Evolutionary conservation across 2,888 invertebrate species (phyloP).

Genomic region (Palloptera scutellata): DNA sequence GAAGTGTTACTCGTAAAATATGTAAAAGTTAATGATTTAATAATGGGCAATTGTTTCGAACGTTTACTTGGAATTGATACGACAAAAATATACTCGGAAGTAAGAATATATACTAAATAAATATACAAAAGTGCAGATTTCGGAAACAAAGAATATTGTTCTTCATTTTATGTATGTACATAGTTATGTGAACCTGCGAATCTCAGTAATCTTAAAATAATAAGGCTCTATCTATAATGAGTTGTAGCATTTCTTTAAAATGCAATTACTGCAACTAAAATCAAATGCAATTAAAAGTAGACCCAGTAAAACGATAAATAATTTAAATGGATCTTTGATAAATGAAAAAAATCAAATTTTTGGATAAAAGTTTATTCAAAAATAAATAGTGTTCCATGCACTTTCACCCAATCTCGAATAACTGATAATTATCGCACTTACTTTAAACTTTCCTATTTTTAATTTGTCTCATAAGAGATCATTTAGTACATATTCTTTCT

Average conservation of each 20-base stretch:
- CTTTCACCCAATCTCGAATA: no score
- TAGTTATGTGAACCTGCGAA: no score
- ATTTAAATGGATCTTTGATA: not conserved
- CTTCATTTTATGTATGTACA: no score
- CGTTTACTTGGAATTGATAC: not conserved
- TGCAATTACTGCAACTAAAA: no score
- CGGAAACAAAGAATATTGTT: not conserved
- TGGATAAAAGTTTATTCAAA: constrained; percentile 6
- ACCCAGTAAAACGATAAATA: no score
- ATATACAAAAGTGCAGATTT: not conserved
- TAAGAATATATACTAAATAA: constrained; percentile 4
- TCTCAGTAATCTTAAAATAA: no score
- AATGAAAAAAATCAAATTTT: constrained; percentile 9
- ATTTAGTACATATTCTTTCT: not conserved
- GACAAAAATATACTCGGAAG: not conserved
- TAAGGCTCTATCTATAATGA: no score
- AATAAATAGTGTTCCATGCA: not conserved
- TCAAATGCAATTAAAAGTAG: no score
- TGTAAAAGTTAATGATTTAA: not conserved
- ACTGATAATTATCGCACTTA: no score
- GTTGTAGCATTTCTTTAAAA: not conserved
- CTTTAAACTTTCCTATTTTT: no score
- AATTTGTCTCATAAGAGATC: not conserved
- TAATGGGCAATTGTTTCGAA: constrained; percentile 15
- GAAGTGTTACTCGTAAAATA: not conserved